Evolutionary conservation across 2,113 vertebrate species (phyloP).

Genomic region (Lophotis ruficrista): DNA sequence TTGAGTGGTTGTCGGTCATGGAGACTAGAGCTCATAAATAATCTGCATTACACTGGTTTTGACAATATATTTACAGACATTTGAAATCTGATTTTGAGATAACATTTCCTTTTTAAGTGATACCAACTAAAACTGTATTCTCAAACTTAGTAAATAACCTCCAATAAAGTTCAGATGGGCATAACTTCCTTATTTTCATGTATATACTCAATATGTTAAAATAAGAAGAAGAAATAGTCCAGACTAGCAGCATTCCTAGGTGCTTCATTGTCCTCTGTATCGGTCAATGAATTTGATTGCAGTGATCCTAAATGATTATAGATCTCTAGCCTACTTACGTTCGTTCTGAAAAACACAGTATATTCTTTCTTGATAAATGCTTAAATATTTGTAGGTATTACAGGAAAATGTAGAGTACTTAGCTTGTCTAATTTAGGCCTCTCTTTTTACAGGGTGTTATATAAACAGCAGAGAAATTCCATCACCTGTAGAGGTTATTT

Average conservation of each 20-base stretch:
- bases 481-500: neutral
- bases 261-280: neutral
- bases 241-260: neutral
- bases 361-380: neutral
- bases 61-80: neutral
- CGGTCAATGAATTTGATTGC: neutral
- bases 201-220: neutral
- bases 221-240: neutral
- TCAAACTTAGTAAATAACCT: neutral
- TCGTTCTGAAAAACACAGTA: neutral
- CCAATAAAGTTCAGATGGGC: neutral
- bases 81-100: neutral
- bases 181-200: neutral
- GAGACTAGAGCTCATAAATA: neutral
- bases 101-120: neutral
- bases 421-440: neutral
- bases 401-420: neutral
- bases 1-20: rapidly evolving
- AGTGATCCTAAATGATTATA: neutral
- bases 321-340: rapidly evolving
- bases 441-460: neutral
- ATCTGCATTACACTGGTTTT: neutral
- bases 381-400: neutral
- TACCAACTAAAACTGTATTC: neutral
- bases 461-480: neutral